A percentile compares a stretch with the other conserved stretches of the same genome.
Conservation (phyloP, 2,888 invertebrate genomes). For the Thymelicus sylvestris region DNA sequence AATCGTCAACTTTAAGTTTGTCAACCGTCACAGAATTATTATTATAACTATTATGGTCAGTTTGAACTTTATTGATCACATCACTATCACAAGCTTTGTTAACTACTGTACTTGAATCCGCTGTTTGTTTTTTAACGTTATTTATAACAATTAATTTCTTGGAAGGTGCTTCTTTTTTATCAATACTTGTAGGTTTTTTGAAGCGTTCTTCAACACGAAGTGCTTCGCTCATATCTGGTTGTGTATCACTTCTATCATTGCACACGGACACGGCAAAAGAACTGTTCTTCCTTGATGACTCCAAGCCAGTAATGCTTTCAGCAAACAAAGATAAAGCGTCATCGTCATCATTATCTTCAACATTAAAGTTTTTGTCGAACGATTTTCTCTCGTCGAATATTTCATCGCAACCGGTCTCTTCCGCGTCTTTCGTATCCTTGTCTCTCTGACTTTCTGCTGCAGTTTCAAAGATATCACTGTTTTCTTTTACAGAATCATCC, state of each 20-base stretch:
- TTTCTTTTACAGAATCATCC: not conserved
- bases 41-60: not conserved
- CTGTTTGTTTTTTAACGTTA: slow-evolving; percentile 64
- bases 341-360: slow-evolving; percentile 58
- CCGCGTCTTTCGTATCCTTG: slow-evolving; percentile 1
- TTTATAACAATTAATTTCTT: slow-evolving; percentile 36
- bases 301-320: slow-evolving; percentile 70
- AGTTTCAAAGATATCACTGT: not conserved
- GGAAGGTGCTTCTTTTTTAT: not conserved
- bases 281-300: slow-evolving; percentile 52
- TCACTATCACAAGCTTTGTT: slow-evolving; percentile 47
- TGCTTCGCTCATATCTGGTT: slow-evolving; percentile 39
- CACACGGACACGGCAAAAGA: slow-evolving; percentile 34
- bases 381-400: not conserved
- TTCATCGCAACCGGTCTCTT: not conserved
- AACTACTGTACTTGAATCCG: slow-evolving; percentile 62
- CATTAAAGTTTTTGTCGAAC: slow-evolving; percentile 23
- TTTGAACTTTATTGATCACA: not conserved
- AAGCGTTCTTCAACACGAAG: not conserved
- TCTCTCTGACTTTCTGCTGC: not conserved
- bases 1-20: not conserved
- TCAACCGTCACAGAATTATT: not conserved
- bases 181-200: not conserved
- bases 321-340: slow-evolving; percentile 72
- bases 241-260: slow-evolving; percentile 60